Evolutionary conservation across 2,888 invertebrate species (phyloP), one percentile per base, ranked within the genome.

Genomic region (Mesorhabditis sp.): DNA sequence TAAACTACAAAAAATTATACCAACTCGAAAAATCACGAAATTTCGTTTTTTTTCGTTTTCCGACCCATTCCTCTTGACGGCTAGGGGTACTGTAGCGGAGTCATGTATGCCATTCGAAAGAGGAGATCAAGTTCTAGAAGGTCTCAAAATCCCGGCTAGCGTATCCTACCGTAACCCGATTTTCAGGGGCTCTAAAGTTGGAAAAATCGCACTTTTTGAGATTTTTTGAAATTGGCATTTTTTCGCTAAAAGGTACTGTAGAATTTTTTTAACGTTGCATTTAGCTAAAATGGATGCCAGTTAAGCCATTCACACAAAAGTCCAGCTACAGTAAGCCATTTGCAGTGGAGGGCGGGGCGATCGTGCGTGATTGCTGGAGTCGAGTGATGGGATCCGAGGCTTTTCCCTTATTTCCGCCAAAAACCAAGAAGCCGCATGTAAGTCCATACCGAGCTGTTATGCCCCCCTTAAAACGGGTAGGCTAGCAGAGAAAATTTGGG

Each of bases 311-410:
- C 28, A 1, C 28, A 28, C 28, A 28, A 28, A 28, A 28, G 28
- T 28, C 28, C 2, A 28, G 28, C 28, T 28, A 28, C 28, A 28
- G 28, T 28, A 28, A 28, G 1, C n/a, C 7, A 2, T 6, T 74
- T 78, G 68, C 74, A 81, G 82, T 77, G 41, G 74, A 78, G 67
- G 76, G 79, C n/a, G 80, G 79, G 15, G 79, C 81, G 7, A 77
- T 82, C 13, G 80, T 82, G 6, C 70, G 82, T 6, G 82, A 82
- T 72, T 82, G 82, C 67, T 82, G 82, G 82, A 80, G 79, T 67
- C 75, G 81, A 5, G 77, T 82, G 4, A 74, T 82, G 72, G 62
- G 63, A 62, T 45, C 70, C 5, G 63, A 62, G n/a, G 72, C 69
- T 10, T 50, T 13, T n/a, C 10, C 43, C 43, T 65, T 43, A 7